Conservation (phyloP, 1,140 invertebrate genomes). For the Eriosoma lanigerum region DNA sequence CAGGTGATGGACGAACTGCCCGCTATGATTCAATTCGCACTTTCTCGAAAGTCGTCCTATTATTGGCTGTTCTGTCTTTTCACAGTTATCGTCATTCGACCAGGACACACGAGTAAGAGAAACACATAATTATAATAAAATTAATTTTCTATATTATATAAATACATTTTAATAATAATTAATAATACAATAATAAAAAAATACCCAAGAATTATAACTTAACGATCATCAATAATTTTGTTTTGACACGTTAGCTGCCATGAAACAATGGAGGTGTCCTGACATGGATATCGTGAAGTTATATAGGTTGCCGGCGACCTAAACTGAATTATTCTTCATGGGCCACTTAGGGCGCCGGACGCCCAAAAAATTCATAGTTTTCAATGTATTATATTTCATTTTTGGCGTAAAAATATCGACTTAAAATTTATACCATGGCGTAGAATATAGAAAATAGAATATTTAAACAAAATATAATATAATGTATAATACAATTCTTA, state of each 20-base stretch:
- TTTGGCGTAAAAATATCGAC: neutral
- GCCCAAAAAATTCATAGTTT: neutral
- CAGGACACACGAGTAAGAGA: constrained; percentile 15
- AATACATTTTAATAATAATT: no score
- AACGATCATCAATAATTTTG: no score
- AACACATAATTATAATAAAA: no score
- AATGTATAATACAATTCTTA: no score
- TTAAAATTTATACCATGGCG: neutral
- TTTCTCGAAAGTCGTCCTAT: neutral
- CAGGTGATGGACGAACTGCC: constrained; percentile 37
- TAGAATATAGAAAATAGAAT: no score
- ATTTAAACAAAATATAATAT: no score
- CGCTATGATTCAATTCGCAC: constrained; percentile 10
- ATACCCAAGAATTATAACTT: no score
- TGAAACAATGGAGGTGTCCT: neutral
- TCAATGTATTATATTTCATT: neutral
- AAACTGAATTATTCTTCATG: constrained; percentile 1
- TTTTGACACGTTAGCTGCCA: neutral
- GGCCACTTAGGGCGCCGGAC: neutral
- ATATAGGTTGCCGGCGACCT: constrained; percentile 23
- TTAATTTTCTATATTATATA: no score
- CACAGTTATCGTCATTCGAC: neutral
- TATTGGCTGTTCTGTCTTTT: constrained; percentile 30
- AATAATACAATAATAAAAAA: no score
- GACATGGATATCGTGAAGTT: neutral